Conservation (phyloP, 2,888 invertebrate genomes). For the Apamea monoglypha region DNA sequence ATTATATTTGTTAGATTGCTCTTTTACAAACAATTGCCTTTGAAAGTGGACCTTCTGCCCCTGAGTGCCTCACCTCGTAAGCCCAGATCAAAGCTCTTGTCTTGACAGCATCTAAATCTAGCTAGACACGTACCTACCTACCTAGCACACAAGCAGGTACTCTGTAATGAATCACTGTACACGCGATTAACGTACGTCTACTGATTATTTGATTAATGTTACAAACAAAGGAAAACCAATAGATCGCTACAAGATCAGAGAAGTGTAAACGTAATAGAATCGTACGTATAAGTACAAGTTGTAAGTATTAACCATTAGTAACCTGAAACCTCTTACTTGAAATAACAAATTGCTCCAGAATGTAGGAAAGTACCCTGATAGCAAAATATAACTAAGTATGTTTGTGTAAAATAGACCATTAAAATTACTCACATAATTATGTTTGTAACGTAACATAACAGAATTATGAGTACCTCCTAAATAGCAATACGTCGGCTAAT, state of each 20-base stretch:
- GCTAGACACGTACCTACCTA: slow-evolving; percentile 11
- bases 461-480: not conserved
- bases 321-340: not conserved
- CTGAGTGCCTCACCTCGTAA: not conserved
- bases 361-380: not conserved
- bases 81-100: slow-evolving; percentile 45
- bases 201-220: slow-evolving; percentile 33
- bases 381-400: not conserved
- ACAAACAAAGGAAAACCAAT: not conserved
- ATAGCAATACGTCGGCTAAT: slow-evolving; percentile 16
- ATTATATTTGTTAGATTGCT: too few relatives aligned
- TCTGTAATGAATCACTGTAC: slow-evolving; percentile 20
- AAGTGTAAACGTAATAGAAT: not conserved
- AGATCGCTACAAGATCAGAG: not conserved
- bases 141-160: not conserved
- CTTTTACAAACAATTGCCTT: not conserved
- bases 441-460: slow-evolving; percentile 1
- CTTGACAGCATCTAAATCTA: slow-evolving; percentile 43
- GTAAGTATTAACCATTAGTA: not conserved
- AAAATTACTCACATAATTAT: not conserved
- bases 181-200: slow-evolving; percentile 6
- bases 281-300: not conserved
- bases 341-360: not conserved
- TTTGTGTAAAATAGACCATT: not conserved
- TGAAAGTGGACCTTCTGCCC: slow-evolving; percentile 19